Base-by-base conservation (phyloP, 2,113 vertebrate species). In the Myrmecophaga tridactyla region DNA sequence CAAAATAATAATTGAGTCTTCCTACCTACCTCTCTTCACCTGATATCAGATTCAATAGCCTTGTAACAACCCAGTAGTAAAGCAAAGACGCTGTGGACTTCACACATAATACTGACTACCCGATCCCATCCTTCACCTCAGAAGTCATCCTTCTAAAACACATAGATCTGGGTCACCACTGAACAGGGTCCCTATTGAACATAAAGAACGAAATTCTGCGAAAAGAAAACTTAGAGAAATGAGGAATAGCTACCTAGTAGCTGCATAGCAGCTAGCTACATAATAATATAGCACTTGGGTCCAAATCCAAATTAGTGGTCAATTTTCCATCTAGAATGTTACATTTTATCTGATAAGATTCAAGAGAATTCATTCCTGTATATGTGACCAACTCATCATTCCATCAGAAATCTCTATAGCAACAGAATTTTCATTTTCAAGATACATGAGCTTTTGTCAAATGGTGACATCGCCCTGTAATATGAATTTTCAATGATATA, bases 391-490 rank as follows among this genome's bases (percentile, higher is more conserved):
- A 73, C 94, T 87, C 93, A 96, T 98, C 96, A 94, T 91, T 90
- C 96, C 96, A 97, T 96, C 96, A 98, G 75, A 96, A 97, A 97
- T 86, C 96, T 94, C 92, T 95, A 75, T 60, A 89, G 89, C 84
- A 92, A 89, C 85, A 92, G 91, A 96, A 94, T 94, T 97, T 98
- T 97, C 96, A 97, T 97, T 98, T 98, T 96, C 94, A 97, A 95
- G 89, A 98, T 95, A 85, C 96, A 96, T 80, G 82, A 94, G 97
- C 95, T 94, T 97, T 81, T 93, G 94, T 96, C 95, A 98, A 92
- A 98, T 90, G 85, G 76, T 97, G 95, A 96, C 96, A 97, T 96
- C 96, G 95, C 94, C 96, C 89, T 96, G 92, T 96, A 97, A 98
- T 95, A 95, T 89, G 95, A 97, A 97, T 97, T 98, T 98, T 93